phyloP scores from a whole-genome alignment of 2,888 invertebrate genomes.

The Ecliptopera silaceata region DNA sequence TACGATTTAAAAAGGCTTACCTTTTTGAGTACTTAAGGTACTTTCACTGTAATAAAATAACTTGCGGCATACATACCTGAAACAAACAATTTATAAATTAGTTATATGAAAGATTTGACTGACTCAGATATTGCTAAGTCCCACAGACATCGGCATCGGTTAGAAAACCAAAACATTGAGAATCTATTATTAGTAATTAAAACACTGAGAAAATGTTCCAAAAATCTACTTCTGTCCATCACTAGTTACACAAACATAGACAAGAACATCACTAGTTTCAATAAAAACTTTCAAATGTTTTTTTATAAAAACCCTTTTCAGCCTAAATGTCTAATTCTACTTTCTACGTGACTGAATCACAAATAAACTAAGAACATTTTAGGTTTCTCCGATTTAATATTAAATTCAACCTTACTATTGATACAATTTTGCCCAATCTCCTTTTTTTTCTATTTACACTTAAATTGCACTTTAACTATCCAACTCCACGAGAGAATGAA shows the following conservation, averaged over 20 bases:
- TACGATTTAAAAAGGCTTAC: no score
- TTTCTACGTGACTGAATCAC: slow-evolving; percentile 18
- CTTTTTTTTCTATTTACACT: neutral
- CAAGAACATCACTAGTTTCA: no score
- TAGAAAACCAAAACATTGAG: no score
- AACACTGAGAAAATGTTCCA: no score
- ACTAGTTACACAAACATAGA: no score
- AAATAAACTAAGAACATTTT: slow-evolving; percentile 4
- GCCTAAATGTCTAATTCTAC: neutral
- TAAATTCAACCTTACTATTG: slow-evolving; percentile 11
- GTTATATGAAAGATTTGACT: neutral
- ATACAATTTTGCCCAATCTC: slow-evolving; percentile 3
- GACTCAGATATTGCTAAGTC: no score
- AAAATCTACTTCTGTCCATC: no score
- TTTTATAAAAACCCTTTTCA: neutral
- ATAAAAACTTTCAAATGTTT: neutral
- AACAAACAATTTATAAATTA: slow-evolving; percentile 21
- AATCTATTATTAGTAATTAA: no score
- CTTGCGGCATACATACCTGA: slow-evolving; percentile 28
- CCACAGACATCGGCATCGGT: no score
- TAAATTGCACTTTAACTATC: no score
- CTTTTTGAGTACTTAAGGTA: no score
- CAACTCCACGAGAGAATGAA: no score
- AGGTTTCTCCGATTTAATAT: slow-evolving; percentile 4
- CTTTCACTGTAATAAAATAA: neutral